These are phyloP conservation scores for Lepisosteus osseus DNA, from an alignment of 2,113 vertebrate species.

Conservation along the genomic window DNA sequence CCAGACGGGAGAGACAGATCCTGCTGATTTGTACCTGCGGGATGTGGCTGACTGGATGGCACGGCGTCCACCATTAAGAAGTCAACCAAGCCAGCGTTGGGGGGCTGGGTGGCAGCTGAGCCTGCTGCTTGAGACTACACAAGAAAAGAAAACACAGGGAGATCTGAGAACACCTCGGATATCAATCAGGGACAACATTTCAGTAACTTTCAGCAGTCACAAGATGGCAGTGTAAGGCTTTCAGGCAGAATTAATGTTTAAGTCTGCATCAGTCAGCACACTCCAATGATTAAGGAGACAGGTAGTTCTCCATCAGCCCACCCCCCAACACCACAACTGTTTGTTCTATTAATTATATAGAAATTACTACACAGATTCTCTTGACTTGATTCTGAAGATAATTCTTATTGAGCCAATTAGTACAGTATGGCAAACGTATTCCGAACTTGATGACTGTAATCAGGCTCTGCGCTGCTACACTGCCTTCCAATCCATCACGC, in stretches of 20 bases:
- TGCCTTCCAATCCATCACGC: too few species aligned
- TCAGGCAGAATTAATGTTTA: too few species aligned
- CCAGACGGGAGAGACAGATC: background rate
- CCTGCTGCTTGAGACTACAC: slow-evolving; percentile 57
- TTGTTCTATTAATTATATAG: background rate
- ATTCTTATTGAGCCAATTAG: too few species aligned
- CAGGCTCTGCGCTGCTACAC: too few species aligned
- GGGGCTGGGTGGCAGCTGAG: slow-evolving; percentile 63
- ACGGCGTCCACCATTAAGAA: slow-evolving; percentile 79
- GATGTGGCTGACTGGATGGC: slow-evolving; percentile 44
- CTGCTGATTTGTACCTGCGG: slow-evolving; percentile 61
- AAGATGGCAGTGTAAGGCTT: slow-evolving; percentile 19
- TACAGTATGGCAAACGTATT: too few species aligned
- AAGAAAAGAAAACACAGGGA: slow-evolving; percentile 4
- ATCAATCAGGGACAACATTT: background rate
- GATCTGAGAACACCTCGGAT: background rate
- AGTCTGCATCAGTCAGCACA: too few species aligned
- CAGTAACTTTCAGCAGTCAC: slow-evolving; percentile 12
- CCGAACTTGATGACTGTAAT: too few species aligned
- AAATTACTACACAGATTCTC: too few species aligned
- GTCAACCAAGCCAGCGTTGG: slow-evolving; percentile 74
- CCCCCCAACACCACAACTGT: background rate
- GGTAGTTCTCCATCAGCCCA: background rate
- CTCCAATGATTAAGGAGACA: too few species aligned
- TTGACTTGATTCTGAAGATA: too few species aligned